Conservation (phyloP, 2,888 invertebrate species). For the Rhamphomyia laevipes region DNA sequence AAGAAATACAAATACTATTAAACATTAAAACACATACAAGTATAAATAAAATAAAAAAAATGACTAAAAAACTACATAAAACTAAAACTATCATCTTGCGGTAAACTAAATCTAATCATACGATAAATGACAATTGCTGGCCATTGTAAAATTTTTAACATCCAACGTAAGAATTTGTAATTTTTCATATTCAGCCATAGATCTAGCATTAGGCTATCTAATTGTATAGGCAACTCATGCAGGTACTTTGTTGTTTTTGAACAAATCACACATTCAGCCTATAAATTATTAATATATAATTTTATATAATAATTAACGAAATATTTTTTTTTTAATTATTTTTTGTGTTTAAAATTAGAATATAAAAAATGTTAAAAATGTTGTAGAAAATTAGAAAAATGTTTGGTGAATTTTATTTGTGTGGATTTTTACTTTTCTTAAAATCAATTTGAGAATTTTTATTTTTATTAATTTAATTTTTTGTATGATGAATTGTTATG, state of each 20-base stretch:
- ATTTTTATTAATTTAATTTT: too few species aligned
- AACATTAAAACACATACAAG: conserved; percentile 6
- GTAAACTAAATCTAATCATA: conserved; percentile 28
- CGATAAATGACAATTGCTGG: conserved; percentile 32
- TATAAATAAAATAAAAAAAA: conserved; percentile 3
- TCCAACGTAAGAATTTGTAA: conserved; percentile 29
- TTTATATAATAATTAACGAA: conserved; percentile 4
- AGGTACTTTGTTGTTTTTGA: conserved; percentile 30
- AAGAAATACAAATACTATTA: conserved; percentile 10
- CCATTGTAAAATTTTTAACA: conserved; percentile 33
- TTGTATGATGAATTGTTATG: too few species aligned
- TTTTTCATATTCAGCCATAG: conserved; percentile 29
- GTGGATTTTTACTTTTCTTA: too few species aligned
- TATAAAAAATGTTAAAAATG: too few species aligned
- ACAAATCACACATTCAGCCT: conserved; percentile 33
- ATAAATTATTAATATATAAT: conserved; percentile 14
- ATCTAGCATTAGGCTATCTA: conserved; percentile 30
- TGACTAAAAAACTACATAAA: conserved; percentile 9
- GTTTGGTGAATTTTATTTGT: conserved; percentile 10
- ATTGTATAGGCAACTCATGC: conserved; percentile 31
- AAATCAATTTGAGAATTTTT: too few species aligned
- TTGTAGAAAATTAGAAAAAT: too few species aligned
- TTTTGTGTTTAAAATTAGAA: too few species aligned
- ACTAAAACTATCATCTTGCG: conserved; percentile 27
- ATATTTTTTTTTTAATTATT: conserved; percentile 4